phyloP scores from a whole-genome alignment of 2,888 invertebrate genomes.

The Drosophila gaucha region DNA sequence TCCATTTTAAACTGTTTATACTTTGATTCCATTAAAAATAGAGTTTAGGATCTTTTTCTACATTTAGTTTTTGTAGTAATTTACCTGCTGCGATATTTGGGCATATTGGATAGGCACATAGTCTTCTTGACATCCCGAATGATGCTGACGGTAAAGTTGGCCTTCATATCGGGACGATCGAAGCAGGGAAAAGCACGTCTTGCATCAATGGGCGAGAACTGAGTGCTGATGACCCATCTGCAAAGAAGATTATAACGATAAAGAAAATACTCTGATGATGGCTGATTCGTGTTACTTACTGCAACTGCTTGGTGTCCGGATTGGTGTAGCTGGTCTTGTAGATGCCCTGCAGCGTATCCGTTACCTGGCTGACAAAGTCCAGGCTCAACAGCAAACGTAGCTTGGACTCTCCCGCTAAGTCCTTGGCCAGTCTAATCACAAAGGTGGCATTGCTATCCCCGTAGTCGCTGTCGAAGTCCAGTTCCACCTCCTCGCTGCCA shows the following conservation, averaged over 20 bases:
- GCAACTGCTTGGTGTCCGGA: constrained; percentile 79
- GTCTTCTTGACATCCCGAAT: constrained; percentile 85
- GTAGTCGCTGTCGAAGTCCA: constrained; percentile 82
- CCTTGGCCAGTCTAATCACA: constrained; percentile 73
- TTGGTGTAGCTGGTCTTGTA: constrained; percentile 86
- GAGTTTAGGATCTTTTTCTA: too few relatives aligned
- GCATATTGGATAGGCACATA: constrained; percentile 88
- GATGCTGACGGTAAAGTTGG: constrained; percentile 90
- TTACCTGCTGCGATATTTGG: constrained; percentile 82
- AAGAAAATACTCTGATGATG: too few relatives aligned
- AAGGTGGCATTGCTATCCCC: constrained; percentile 82
- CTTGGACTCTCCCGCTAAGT: constrained; percentile 56
- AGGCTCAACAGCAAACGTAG: constrained; percentile 85
- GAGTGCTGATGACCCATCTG: constrained; percentile 92
- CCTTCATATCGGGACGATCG: constrained; percentile 93
- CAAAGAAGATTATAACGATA: not conserved
- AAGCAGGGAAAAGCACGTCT: constrained; percentile 94
- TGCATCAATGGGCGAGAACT: constrained; percentile 92
- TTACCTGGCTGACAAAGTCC: constrained; percentile 86
- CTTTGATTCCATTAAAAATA: too few relatives aligned
- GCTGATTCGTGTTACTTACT: constrained; percentile 77
- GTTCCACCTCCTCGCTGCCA: constrained; percentile 69
- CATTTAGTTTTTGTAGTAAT: too few relatives aligned
- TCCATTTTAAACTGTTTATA: too few relatives aligned
- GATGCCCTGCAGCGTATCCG: constrained; percentile 86